A percentile compares a stretch with the other conserved stretches of the same genome.
These are phyloP conservation scores for Gryon sp. DNA, from an alignment of 1,140 invertebrate genomes.

Conservation along the genomic window DNA sequence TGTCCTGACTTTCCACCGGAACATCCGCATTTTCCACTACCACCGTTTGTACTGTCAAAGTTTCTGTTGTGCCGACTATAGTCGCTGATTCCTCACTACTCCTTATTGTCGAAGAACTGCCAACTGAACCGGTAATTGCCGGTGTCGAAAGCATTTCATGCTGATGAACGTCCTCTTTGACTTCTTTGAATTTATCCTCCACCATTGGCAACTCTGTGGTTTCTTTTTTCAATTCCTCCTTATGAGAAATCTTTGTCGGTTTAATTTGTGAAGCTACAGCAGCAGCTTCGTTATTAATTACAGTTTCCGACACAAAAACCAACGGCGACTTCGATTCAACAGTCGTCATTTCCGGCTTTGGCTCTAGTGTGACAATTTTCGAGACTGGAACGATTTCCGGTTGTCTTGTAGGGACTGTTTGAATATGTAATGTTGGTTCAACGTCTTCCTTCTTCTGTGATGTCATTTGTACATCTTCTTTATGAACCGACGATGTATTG, in stretches of 20 bases:
- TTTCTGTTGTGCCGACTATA: neutral
- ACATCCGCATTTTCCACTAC: slow-evolving; percentile 5
- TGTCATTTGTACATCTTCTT: slow-evolving; percentile 5
- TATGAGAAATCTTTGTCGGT: slow-evolving; percentile 28
- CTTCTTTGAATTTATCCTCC: slow-evolving; percentile 18
- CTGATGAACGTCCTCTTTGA: slow-evolving; percentile 2
- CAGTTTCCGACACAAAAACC: neutral
- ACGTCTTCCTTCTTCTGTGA: neutral
- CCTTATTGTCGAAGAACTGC: no score
- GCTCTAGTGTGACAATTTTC: neutral
- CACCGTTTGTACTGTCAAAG: neutral
- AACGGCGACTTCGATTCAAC: slow-evolving; percentile 73
- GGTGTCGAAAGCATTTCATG: slow-evolving; percentile 71
- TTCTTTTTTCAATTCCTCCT: slow-evolving; percentile 34
- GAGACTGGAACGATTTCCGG: slow-evolving; percentile 2
- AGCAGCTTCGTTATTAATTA: no score
- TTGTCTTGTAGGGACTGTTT: neutral
- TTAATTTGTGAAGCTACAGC: slow-evolving; percentile 32
- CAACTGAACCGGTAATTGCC: slow-evolving; percentile 29
- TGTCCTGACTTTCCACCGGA: neutral
- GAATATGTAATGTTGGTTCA: neutral
- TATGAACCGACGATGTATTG: slow-evolving; percentile 10
- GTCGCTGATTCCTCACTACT: neutral
- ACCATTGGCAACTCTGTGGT: slow-evolving; percentile 44
- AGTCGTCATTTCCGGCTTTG: slow-evolving; percentile 1